These are phyloP conservation scores for Hippoglossus hippoglossus DNA, from an alignment of 2,797 vertebrate genomes.

Conservation along the genomic window DNA sequence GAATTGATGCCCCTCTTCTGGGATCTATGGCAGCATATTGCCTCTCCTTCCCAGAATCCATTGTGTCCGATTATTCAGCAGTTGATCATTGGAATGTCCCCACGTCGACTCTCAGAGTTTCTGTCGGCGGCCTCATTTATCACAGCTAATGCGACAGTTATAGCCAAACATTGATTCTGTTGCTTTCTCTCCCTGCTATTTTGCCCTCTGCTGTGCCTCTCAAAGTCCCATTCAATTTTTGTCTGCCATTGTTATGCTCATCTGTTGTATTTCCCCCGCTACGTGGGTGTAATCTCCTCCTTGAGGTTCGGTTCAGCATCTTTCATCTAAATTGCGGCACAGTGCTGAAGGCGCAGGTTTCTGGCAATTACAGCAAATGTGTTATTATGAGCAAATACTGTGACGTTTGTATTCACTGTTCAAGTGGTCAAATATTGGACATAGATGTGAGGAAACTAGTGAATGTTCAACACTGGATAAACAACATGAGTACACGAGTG, in stretches of 20 bases:
- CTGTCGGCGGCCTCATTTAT: conserved; percentile 62
- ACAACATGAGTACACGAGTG: neutral
- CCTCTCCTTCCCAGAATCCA: conserved; percentile 74
- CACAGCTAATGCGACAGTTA: conserved; percentile 74
- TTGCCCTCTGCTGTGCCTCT: conserved; percentile 53
- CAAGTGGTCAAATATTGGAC: conserved; percentile 38
- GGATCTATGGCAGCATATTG: conserved; percentile 75
- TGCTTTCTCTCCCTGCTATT: conserved; percentile 50
- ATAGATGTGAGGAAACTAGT: neutral
- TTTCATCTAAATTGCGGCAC: conserved; percentile 48
- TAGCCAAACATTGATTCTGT: conserved; percentile 72
- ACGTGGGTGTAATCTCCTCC: conserved; percentile 53
- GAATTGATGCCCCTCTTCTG: conserved; percentile 68
- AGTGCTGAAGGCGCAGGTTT: conserved; percentile 22
- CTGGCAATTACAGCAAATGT: conserved; percentile 31
- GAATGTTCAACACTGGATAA: neutral
- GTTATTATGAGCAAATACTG: conserved; percentile 18
- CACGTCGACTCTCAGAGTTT: conserved; percentile 58
- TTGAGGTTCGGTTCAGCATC: conserved; percentile 45
- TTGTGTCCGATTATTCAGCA: conserved; percentile 71
- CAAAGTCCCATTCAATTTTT: conserved; percentile 54
- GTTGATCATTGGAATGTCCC: conserved; percentile 75
- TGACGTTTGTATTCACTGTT: conserved; percentile 35
- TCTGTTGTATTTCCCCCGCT: conserved; percentile 34
- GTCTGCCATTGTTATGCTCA: conserved; percentile 53